These are phyloP conservation scores for Colaptes auratus DNA, from an alignment of 2,113 vertebrate genomes.

Conservation along the genomic window DNA sequence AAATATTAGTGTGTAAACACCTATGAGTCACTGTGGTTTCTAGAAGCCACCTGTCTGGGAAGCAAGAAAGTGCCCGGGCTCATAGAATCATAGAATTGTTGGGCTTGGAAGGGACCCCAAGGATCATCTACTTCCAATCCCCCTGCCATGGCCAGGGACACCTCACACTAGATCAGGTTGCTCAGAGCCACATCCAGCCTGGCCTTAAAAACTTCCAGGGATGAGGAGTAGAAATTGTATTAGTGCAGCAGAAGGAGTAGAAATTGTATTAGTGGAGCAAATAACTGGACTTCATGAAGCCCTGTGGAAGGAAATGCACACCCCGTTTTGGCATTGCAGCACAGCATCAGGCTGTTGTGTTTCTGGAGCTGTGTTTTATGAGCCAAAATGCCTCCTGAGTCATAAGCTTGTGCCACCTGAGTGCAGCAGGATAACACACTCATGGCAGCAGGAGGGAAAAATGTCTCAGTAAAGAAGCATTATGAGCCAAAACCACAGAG, in stretches of 20 bases:
- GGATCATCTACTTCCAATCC: too few relatives aligned
- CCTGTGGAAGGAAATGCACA: background rate
- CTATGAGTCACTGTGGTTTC: background rate
- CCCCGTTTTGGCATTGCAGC: fast-evolving
- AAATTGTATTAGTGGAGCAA: background rate
- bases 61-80: background rate
- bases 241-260: too few relatives aligned
- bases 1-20: background rate
- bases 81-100: fast-evolving
- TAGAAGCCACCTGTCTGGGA: background rate
- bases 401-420: background rate
- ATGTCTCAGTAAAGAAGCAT: background rate
- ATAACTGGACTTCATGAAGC: background rate
- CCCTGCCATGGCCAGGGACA: too few relatives aligned
- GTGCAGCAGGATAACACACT: background rate
- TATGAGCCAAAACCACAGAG: background rate
- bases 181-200: too few relatives aligned
- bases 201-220: too few relatives aligned
- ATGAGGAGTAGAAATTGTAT: too few relatives aligned
- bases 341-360: background rate
- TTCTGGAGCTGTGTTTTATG: background rate
- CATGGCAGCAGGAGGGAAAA: background rate
- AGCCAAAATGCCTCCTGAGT: background rate
- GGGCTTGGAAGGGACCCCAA: too few relatives aligned
- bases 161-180: too few relatives aligned